Evolutionary conservation across 1,140 invertebrate species (phyloP), one percentile per base, ranked within the genome.

Genomic region (Lucilia cuprina): DNA sequence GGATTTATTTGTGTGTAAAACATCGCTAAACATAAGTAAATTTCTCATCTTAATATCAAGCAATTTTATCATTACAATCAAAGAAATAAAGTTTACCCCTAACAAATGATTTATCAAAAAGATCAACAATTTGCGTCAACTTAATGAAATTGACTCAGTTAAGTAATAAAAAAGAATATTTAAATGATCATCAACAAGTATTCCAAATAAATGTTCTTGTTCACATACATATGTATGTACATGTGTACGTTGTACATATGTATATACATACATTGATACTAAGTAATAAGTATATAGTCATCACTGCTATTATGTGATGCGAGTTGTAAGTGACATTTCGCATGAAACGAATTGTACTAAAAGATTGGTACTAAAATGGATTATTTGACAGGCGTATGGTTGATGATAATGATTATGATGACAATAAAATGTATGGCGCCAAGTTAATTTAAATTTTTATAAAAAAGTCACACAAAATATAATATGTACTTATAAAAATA

Each of bases 401-500:
- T 77, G 74, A 41, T 77, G 13, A 19, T 77, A 34, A 77, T 77
- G 74, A 19, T 77, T 77, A 77, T 77, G 74, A 77, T 77, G 5
- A 77, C 34, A 77, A 77, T 35, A 41, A 77, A 34, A 41, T 77
- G 41, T 21, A 80, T 80, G 41, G 41, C 41, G 77, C 77, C 77
- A 80, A 80, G 34, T 41, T 77, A 34, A 41, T 77, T 77, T 47
- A 50, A 80, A 49, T 21, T 19, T 21, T 9, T 80, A 49, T 49
- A 19, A 80, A 17, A 49, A 7, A 78, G 2, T 14, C 14, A 60
- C 7, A n/a, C n/a, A 17, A 60, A 60, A n/a, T n/a, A 60, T n/a
- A 60, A n/a, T 60, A 60, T 60, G 3, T n/a, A 60, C 55, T 41
- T 17, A 55, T 55, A 12, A 77, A 77, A 77, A 77, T 77, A 77